Percentiles rank a stretch among this genome's conserved stretches.
phyloP scores from a whole-genome alignment of 2,113 vertebrate species.

The Todiramphus chloris region DNA sequence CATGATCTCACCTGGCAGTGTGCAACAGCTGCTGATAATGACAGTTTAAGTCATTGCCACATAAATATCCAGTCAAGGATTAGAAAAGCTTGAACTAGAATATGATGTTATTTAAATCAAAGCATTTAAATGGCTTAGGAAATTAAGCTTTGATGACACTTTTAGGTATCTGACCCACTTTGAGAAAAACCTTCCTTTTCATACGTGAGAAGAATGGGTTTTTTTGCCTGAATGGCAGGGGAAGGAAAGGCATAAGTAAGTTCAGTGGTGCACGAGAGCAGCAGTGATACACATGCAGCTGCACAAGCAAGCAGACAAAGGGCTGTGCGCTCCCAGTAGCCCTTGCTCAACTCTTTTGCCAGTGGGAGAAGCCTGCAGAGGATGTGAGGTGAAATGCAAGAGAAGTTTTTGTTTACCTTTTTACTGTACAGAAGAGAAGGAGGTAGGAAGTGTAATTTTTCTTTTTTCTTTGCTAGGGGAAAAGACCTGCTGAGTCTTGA shows the following conservation, averaged over 20 bases:
- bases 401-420: not conserved
- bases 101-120: not conserved
- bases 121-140: not conserved
- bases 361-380: not conserved
- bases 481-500: not conserved
- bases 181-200: not conserved
- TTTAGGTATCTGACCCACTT: not conserved
- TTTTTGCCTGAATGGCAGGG: not conserved
- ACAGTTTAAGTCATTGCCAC: not conserved
- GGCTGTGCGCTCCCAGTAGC: not conserved
- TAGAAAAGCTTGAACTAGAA: not conserved
- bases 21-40: not conserved
- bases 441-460: not conserved
- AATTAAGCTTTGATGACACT: not conserved
- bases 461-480: not conserved
- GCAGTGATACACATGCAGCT: not conserved
- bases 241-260: not conserved
- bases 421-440: not conserved
- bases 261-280: not conserved
- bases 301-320: not conserved
- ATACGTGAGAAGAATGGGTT: not conserved
- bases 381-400: accelerated
- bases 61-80: not conserved
- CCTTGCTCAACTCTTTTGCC: not conserved
- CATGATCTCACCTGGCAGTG: not conserved